Evolutionary conservation across 1,140 invertebrate genomes (phyloP), one percentile per base, ranked within the genome.

Genomic region (Neomicropteryx cornuta): DNA sequence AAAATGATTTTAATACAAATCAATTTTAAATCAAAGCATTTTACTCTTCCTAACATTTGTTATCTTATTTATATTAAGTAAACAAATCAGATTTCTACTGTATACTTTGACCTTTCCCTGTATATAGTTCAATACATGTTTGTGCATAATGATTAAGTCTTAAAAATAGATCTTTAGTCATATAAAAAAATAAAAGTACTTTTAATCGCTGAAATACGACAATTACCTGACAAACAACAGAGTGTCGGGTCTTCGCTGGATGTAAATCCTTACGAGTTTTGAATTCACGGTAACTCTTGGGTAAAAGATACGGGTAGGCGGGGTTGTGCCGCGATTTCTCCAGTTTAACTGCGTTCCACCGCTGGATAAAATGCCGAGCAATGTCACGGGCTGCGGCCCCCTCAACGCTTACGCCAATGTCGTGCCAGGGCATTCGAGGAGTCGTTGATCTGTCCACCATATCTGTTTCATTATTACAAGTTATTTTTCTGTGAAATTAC

Each of bases 351-450:
- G 88, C 87, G 64, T 99, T 99, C 95, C 95, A 99, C 24, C 95
- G 69, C 55, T 96, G 88, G 53, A 99, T 95, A 56, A 98, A 99
- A 68, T 99, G 95, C 33, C 95, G 64, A 0, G 94, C 86, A 3
- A 94, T 81, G 67, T 99, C 95, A 39, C 88, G 66, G 0, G 93
- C 94, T 1, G 84, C 76, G 4, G 79, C 72, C 2, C 89, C 90
- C 52, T 84, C 78, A 0, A 96, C 81, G 50, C 88, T 75, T 4
- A 83, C 69, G n/a, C 84, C 89, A 34, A 97, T 77, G 64, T 98
- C 94, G 55, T 98, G 94, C 95, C 95, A 98, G 3, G 95, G 95
- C 93, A 97, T 97, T 48, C 95, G 71, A 0, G 94, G 92, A 5
- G 85, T 93, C 2, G 75, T 80, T 22, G 74, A 77, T 24, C 93